Base-by-base conservation (phyloP, 2,113 vertebrate species). In the Dipodomys spectabilis region DNA sequence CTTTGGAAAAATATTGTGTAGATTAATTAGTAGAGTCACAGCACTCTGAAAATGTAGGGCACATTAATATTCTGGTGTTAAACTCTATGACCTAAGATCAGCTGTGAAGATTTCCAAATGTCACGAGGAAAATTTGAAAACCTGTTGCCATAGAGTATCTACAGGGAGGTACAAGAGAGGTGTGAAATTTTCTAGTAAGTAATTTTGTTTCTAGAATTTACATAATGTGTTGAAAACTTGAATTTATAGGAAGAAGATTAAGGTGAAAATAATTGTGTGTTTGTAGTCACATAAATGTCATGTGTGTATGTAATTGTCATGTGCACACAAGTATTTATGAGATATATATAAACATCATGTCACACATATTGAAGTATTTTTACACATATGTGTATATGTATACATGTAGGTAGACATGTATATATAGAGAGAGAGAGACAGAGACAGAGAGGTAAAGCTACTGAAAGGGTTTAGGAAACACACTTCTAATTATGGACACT, bases 121-220 rank as follows among this genome's bases (percentile, higher is more conserved):
- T 81, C 75, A 95, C 7, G 64, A 92, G 35, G 62, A 79, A 93
- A 67, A 44, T 82, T 65, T 91, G 68, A 91, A 64, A 89, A 77
- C 15, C 8, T 57, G 23, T 64, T 77, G 71, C 27, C 19, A 69
- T 28, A 39, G 30, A 91, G 91, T 49, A 71, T 93, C 64, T 71
- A 0, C 11, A 91, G 85, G 65, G 45, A 92, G 30, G 1, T 87
- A 13, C 30, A 23, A 92, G 30, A 2, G 44, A 60, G n/a, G 72
- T 78, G 64, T 94, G 53, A 94, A 91, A 57, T 85, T 94, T 95
- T 49, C 74, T 86, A 73, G 74, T 30, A 78, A 94, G 32, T 53
- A 77, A 91, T 75, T 92, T 90, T 60, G 16, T 68, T 72, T 86
- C 64, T 67, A 71, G 92, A 91, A 25, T 67, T 88, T 53, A 73